Percentiles rank a stretch among this genome's conserved stretches.
phyloP scores from a whole-genome alignment of 2,113 vertebrate genomes.

The Sakesphorus luctuosus region DNA sequence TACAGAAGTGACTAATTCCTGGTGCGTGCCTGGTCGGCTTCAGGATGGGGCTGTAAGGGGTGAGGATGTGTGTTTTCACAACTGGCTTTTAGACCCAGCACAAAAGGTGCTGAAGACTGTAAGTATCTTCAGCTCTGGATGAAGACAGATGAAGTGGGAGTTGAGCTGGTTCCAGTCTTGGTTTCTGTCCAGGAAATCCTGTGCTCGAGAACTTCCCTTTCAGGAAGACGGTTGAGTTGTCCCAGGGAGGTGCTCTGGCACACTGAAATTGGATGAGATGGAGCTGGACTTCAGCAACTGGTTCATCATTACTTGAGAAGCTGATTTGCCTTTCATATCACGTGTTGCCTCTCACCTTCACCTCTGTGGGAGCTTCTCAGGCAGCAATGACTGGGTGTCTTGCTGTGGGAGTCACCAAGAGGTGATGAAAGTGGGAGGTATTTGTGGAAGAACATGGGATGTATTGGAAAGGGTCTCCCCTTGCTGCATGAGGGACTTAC shows the following conservation, averaged over 20 bases:
- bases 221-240: not conserved
- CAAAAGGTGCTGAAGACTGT: not conserved
- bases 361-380: not conserved
- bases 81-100: not conserved
- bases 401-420: not conserved
- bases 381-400: not conserved
- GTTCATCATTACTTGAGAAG: not conserved
- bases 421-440: not conserved
- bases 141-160: not conserved
- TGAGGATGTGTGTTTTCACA: not conserved
- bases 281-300: not conserved
- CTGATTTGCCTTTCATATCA: accelerated
- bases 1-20: not conserved
- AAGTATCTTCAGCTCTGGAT: not conserved
- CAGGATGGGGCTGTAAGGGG: not conserved
- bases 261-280: not conserved
- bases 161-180: not conserved
- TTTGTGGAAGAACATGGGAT: not conserved
- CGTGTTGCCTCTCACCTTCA: not conserved
- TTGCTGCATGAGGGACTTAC: not conserved
- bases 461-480: not conserved
- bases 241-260: not conserved
- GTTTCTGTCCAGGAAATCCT: not conserved
- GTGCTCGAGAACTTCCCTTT: not conserved
- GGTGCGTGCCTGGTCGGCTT: accelerated